Evolutionary conservation across 2,113 vertebrate genomes (phyloP), one percentile per base, ranked within the genome.

Genomic region (Harpagus bidentatus): DNA sequence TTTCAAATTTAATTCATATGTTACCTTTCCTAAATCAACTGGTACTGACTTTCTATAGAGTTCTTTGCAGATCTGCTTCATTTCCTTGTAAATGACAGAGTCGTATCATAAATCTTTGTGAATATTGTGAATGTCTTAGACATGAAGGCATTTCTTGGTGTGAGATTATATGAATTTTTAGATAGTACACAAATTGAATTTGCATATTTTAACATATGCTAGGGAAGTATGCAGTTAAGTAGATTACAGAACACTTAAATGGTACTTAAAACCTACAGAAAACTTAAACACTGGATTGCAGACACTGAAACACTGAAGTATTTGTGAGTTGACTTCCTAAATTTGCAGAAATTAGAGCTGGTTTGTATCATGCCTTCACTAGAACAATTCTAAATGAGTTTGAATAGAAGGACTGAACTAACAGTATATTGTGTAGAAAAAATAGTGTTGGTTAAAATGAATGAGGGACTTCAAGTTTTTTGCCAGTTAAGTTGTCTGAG

Each of bases 31-130:
- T 91, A 78, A 93, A 90, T 94, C 72, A 61, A 11, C 50, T 86
- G 78, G 88, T 95, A 82, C 2, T 82, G 85, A 86, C 42, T 95
- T 86, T 85, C 16, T 63, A 43, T 32, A 82, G 63, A 93, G 67
- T 47, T 63, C 85, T 96, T 95, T 56, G 89, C 81, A 70, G 94
- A 85, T 97, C 69, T 77, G 16, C 78, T 86, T 74, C 81, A 90
- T 97, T 95, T 97, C 81, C 85, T 76, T 94, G 66, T 78, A 91
- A 93, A 86, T 72, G 56, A 58, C 69, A 82, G 71, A 93, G 92
- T 84, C 65, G 73, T 86, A 29, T 94, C 42, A 20, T 90, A 92
- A 86, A 72, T 93, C 90, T 96, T 66, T 85, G 61, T 93, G 96
- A 95, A 86, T 95, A 55, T 71, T 88, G 14, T 87, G 82, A 83